These are phyloP conservation scores for Hedya salicella DNA, from an alignment of 2,888 invertebrate genomes.

Conservation along the genomic window DNA sequence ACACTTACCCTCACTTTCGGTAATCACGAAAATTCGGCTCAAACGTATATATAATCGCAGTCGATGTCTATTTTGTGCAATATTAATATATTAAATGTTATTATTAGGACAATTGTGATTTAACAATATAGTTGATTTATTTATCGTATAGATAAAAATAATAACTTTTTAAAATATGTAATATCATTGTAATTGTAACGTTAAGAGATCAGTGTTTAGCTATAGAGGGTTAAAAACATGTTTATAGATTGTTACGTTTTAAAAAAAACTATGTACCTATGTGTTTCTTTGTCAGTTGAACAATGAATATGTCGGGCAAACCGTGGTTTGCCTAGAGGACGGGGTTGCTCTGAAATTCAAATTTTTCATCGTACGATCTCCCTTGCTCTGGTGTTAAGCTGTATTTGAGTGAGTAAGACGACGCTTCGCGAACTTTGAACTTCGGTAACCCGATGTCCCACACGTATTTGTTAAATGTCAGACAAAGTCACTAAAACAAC, in stretches of 20 bases:
- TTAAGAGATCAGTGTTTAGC: constrained; percentile 79
- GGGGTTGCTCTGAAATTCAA: too few species aligned
- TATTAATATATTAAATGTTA: constrained; percentile 71
- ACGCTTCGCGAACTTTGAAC: too few species aligned
- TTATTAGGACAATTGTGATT: constrained; percentile 83
- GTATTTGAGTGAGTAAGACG: too few species aligned
- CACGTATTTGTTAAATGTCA: too few species aligned
- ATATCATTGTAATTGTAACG: constrained; percentile 65
- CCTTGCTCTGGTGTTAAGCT: too few species aligned
- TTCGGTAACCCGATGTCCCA: background rate
- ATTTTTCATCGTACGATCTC: too few species aligned
- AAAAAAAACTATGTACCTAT: constrained; percentile 36
- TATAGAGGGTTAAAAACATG: constrained; percentile 70
- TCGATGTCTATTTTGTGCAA: constrained; percentile 79
- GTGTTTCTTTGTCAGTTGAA: constrained; percentile 32
- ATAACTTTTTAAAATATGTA: constrained; percentile 76
- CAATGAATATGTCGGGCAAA: constrained; percentile 1
- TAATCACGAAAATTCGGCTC: constrained; percentile 33
- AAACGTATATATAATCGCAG: constrained; percentile 49
- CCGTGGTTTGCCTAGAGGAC: too few species aligned
- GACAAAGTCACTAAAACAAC: too few species aligned
- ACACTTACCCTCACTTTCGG: constrained; percentile 8
- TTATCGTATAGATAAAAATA: constrained; percentile 73
- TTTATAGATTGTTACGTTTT: constrained; percentile 65
- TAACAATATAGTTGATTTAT: constrained; percentile 80